Evolutionary conservation across 2,888 invertebrate genomes (phyloP), one percentile per base, ranked within the genome.

Genomic region (Notocelia uddmanniana): DNA sequence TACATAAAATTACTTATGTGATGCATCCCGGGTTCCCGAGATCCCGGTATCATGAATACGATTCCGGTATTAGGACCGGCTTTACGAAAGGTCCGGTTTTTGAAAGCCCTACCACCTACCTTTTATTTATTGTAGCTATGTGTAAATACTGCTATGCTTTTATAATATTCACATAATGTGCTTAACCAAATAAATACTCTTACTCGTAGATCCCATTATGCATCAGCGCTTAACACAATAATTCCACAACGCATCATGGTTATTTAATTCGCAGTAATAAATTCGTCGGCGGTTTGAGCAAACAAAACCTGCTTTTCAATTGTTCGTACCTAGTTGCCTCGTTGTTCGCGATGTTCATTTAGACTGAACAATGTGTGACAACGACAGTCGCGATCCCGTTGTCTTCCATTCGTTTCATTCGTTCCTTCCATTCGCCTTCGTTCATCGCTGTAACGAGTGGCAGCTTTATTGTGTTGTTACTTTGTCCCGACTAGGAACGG

Each of bases 301-400:
- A 68, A 68, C 72, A 72, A 68, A 72, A 57, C 55, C 60, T 45
- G 41, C 66, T 71, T 41, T 54, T 31, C 66, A 54, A 68, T 68
- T 68, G 72, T 72, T 72, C 72, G 48, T 34, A 45, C 45, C n/a
- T 45, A 62, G 72, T 68, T 72, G 71, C 45, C 31, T 48, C 64
- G 70, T 70, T 70, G 64, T 64, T 69, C 55, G 62, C 58, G 50
- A 64, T 67, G 71, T 71, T 71, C 71, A 60, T 71, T 67, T 67
- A 60, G 60, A 67, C 67, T 18, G 67, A 72, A 72, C 72, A 72
- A 72, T 68, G 72, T 72, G 72, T 67, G 72, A 72, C 72, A 72
- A 68, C 62, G 72, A 62, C 72, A 72, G 72, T 71, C 66, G 72
- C 67, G 72, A 72, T 68, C 62, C 67, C 48, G 72, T 72, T 72